These are phyloP conservation scores for Beris chalybata DNA, from an alignment of 2,888 invertebrate genomes.

Conservation along the genomic window DNA sequence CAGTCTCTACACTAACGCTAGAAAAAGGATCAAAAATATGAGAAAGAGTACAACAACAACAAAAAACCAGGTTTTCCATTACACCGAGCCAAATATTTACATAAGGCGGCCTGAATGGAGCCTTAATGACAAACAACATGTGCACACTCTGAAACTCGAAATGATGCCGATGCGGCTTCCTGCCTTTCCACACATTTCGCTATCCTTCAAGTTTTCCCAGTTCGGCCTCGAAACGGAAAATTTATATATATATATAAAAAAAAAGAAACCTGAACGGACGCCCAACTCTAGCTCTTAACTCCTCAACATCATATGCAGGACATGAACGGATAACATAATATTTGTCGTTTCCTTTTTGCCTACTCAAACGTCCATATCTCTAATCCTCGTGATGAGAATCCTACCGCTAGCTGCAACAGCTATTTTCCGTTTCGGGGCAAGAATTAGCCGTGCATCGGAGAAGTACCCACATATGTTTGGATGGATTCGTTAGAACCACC, in stretches of 20 bases:
- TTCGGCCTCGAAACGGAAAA: slow-evolving; percentile 24
- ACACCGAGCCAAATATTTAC: slow-evolving; percentile 43
- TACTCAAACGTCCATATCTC: too few species aligned
- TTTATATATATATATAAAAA: neutral
- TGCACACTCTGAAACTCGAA: slow-evolving; percentile 23
- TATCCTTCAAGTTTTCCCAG: neutral
- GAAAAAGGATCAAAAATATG: slow-evolving; percentile 26
- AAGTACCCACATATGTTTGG: too few species aligned
- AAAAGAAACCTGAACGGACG: neutral
- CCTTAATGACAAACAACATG: slow-evolving; percentile 34
- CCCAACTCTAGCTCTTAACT: neutral
- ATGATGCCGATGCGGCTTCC: slow-evolving; percentile 19
- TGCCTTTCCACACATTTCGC: neutral
- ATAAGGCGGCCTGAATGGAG: slow-evolving; percentile 39
- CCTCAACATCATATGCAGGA: slow-evolving; percentile 21
- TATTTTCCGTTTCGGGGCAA: too few species aligned
- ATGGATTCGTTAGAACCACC: too few species aligned
- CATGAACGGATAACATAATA: slow-evolving; percentile 3
- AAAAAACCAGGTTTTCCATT: slow-evolving; percentile 39
- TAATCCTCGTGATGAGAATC: too few species aligned
- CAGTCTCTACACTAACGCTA: neutral
- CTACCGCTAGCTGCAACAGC: too few species aligned
- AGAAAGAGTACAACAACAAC: neutral
- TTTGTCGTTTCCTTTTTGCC: slow-evolving; percentile 16
- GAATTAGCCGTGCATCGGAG: too few species aligned